Evolutionary conservation across 2,888 invertebrate species (phyloP), one percentile per base, ranked within the genome.

Genomic region (Hirtodrosophila trivittata): DNA sequence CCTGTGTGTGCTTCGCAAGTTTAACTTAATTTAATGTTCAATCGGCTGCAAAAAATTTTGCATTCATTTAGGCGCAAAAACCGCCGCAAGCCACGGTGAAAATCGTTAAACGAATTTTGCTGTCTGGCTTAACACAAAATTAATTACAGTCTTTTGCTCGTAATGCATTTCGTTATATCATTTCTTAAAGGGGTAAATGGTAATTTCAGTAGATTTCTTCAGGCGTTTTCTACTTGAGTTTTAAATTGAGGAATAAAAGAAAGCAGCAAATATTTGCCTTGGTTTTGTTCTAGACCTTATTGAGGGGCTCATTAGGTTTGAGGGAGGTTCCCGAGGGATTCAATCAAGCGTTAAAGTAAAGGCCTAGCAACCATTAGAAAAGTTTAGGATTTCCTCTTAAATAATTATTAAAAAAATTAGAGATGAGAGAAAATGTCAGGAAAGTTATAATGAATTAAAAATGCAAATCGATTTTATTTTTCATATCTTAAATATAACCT

Each of bases 201-300:
- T 37, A 30, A 56, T 71, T 62, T 50, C 28, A 21, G 42, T 35
- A 6, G n/a, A 12, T 57, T 33, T 37, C 51, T 14, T 12, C 0
- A 42, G 70, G 68, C 70, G 41, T 32, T 70, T 73, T 14, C 6
- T 25, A 32, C 21, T 52, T 25, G 30, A 45, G 37, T 37, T 14
- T 30, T 33, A 38, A 71, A 65, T 64, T 18, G 28, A 12, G 25
- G 7, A 41, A 33, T 47, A 21, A 21, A 21, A 5, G 18, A 5
- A 35, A 37, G 14, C 49, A 37, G 35, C 33, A 70, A 73, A 73
- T 73, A 75, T 75, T 75, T 75, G 43, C 13, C n/a, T 39, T 14
- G 16, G 9, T 38, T 46, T 55, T 10, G 18, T 47, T 54, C 49
- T 6, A 18, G 38, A 12, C 5, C 35, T 39, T 49, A 65, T 65